Evolutionary conservation across 2,888 invertebrate genomes (phyloP).

Genomic region (Arctia plantaginis): DNA sequence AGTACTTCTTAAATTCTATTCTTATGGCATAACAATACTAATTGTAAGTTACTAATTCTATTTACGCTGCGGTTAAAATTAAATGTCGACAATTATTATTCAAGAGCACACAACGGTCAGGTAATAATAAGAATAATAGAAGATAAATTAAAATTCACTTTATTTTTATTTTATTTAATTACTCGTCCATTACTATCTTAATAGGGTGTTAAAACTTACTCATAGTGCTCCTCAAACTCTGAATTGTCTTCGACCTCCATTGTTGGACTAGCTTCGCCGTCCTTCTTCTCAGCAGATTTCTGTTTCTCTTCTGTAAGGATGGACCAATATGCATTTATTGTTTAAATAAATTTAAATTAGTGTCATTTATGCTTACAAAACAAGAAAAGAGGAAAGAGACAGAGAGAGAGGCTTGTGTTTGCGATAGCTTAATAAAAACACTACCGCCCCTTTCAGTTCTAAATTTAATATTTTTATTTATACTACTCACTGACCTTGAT

Average conservation of each 20-base stretch:
- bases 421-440: not conserved
- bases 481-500: constrained; percentile 85
- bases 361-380: not conserved
- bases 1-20: not conserved
- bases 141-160: too few species aligned
- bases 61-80: too few species aligned
- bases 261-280: constrained; percentile 74
- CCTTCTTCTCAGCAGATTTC: constrained; percentile 79
- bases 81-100: too few species aligned
- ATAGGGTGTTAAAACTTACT: constrained; percentile 80
- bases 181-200: too few species aligned
- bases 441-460: not conserved
- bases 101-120: too few species aligned
- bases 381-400: not conserved
- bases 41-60: too few species aligned
- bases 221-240: constrained; percentile 90
- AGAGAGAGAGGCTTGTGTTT: not conserved
- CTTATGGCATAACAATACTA: too few species aligned
- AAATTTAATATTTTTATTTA: not conserved
- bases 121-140: too few species aligned
- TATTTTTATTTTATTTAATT: too few species aligned
- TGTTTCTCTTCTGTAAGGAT: constrained; percentile 87
- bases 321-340: not conserved
- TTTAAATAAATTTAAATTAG: not conserved
- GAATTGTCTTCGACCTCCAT: constrained; percentile 77